Base-by-base conservation (phyloP, 1,140 invertebrate genomes). In the Zaprionus ghesquierei region DNA sequence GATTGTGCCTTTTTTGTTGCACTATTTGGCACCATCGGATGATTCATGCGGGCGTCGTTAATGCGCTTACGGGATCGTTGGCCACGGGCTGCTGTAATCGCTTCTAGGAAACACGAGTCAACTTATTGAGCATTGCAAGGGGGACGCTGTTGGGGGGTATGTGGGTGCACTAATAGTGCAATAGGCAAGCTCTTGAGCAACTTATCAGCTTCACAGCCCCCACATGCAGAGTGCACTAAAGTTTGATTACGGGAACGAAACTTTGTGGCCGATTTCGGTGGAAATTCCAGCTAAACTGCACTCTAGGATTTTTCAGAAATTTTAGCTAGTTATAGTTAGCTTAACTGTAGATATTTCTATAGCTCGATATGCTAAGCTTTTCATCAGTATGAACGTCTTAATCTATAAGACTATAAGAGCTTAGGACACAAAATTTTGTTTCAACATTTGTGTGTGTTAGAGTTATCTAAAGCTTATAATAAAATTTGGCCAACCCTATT, bases 21-120 rank as follows among this genome's bases (percentile, higher is more conserved):
- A 41, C 51, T 64, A 64, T 75, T 63, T 33, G 51, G 51, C 9
- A n/a, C 20, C 23, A 6, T n/a, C n/a, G n/a, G 46, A 38, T 77
- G 81, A 80, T 50, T 81, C 69, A 62, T 78, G 64, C 49, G 54
- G 64, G 18, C 35, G 13, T 53, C 54, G 49, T 50, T 66, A 81
- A 76, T 64, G 69, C 31, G 60, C 73, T 81, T 73, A 76, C 56
- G 59, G 49, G 20, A 58, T 62, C 65, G 49, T 51, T 33, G 35
- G 27, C 54, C 20, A 41, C 31, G 41, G 56, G 33, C 50, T 10
- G 33, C 53, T 69, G 54, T 69, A 74, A 74, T 74, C 71, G 61
- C 58, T 74, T 69, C 71, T 69, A 62, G 33, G 71, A 74, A 74
- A 51, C 22, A 23, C n/a, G 15, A 69, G 18, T 55, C 51, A 33